A percentile compares a stretch with the other conserved stretches of the same genome.
These are phyloP conservation scores for Synergus gifuensis DNA, from an alignment of 2,888 invertebrate species.

Conservation along the genomic window DNA sequence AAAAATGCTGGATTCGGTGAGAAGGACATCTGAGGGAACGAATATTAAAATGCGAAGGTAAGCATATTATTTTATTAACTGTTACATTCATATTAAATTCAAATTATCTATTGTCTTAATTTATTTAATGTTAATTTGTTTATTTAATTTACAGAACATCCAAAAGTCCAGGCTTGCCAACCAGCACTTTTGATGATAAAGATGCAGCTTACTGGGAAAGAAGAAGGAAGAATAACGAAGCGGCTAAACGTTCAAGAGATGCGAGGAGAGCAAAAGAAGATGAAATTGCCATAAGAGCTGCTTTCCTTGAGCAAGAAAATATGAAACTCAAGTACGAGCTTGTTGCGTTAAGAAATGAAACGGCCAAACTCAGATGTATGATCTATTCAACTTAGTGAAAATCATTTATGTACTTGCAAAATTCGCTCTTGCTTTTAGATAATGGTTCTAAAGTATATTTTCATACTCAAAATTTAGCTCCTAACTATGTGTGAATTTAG, in stretches of 20 bases:
- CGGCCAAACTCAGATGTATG: slow-evolving; percentile 80
- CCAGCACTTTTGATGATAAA: slow-evolving; percentile 76
- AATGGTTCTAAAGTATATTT: slow-evolving; percentile 6
- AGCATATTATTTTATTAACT: background rate
- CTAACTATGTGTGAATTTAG: background rate
- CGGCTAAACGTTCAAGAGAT: slow-evolving; percentile 96
- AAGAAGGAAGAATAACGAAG: slow-evolving; percentile 94
- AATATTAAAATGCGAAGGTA: slow-evolving; percentile 86
- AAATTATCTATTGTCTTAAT: too few species aligned
- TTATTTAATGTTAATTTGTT: too few species aligned
- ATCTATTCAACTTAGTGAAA: slow-evolving; percentile 70
- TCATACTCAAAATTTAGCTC: background rate
- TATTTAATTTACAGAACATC: slow-evolving; percentile 79
- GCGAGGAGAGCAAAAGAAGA: slow-evolving; percentile 94
- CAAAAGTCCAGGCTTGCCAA: slow-evolving; percentile 63
- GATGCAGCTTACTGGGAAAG: slow-evolving; percentile 94
- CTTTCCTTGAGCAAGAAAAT: slow-evolving; percentile 92
- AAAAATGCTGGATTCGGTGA: slow-evolving; percentile 84
- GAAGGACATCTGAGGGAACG: slow-evolving; percentile 82
- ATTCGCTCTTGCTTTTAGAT: too few species aligned
- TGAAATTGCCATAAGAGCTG: slow-evolving; percentile 92
- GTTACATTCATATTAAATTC: too few species aligned
- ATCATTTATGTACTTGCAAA: background rate
- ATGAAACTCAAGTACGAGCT: slow-evolving; percentile 86
- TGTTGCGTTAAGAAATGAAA: slow-evolving; percentile 82